Evolutionary conservation across 2,797 vertebrate genomes (phyloP).

Genomic region (Masticophis lateralis): DNA sequence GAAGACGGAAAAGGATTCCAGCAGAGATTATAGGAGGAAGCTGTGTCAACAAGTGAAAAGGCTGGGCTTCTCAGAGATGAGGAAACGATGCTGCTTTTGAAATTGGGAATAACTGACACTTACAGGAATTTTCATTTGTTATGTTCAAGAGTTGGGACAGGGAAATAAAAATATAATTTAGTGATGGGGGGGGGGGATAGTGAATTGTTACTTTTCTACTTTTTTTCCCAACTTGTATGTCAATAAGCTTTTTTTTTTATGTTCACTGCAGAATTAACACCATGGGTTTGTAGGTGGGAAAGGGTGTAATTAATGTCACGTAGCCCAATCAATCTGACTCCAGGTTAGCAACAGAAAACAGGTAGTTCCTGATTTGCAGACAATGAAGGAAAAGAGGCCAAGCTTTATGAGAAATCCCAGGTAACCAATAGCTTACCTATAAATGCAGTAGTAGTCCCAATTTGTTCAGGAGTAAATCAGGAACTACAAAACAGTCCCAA

Average conservation of each 20-base stretch:
- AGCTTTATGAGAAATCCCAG: not conserved
- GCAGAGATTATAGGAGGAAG: conserved; percentile 24
- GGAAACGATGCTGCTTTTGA: not conserved
- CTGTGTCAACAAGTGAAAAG: conserved; percentile 25
- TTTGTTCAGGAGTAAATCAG: not conserved
- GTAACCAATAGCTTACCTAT: not conserved
- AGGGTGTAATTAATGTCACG: too few species aligned
- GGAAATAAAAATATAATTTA: not conserved
- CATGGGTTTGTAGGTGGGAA: not conserved
- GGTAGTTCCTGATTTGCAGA: conserved; percentile 61
- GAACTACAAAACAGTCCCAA: not conserved
- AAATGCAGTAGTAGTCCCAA: not conserved
- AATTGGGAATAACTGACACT: conserved; percentile 22
- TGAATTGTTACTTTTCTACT: not conserved
- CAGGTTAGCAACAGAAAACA: conserved; percentile 17
- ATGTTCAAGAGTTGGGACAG: not conserved
- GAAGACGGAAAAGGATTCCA: conserved; percentile 36
- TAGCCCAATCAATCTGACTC: not conserved
- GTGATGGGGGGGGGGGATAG: not conserved
- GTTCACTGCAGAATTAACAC: not conserved
- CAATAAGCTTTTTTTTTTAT: not conserved
- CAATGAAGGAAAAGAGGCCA: conserved; percentile 2
- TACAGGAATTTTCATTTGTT: not conserved
- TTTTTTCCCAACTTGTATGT: not conserved
- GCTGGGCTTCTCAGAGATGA: conserved; percentile 24